Evolutionary conservation across 2,797 vertebrate species (phyloP).

Genomic region (Acanthiza pusilla): DNA sequence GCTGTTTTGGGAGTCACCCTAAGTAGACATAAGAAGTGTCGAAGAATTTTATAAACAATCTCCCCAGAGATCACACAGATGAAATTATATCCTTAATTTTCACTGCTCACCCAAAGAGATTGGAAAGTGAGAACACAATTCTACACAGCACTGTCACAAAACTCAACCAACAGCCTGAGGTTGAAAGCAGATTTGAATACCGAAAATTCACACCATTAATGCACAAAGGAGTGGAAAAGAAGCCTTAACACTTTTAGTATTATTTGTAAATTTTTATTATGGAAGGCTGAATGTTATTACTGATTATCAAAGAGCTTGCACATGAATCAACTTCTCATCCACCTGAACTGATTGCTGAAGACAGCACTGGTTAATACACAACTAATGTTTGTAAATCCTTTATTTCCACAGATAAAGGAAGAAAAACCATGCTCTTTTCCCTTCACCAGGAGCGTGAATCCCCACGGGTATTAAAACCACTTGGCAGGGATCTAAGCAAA

Average conservation of each 20-base stretch:
- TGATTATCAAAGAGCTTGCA: neutral
- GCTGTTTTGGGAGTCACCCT: neutral
- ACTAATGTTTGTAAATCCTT: neutral
- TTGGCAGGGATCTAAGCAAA: neutral
- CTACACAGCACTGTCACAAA: neutral
- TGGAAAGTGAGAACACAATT: neutral
- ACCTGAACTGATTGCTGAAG: neutral
- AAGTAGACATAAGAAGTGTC: neutral
- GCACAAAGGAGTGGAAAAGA: neutral
- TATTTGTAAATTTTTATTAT: neutral
- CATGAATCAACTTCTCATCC: neutral
- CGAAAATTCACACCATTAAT: neutral
- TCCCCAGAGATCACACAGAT: neutral
- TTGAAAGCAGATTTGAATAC: neutral
- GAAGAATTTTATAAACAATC: neutral
- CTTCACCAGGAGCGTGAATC: neutral
- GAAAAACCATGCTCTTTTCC: neutral
- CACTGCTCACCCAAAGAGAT: neutral
- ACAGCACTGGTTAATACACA: neutral
- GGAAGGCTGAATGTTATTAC: neutral
- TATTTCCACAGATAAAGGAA: neutral
- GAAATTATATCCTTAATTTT: neutral
- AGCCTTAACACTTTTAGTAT: neutral
- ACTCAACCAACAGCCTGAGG: neutral
- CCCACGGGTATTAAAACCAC: neutral